Evolutionary conservation across 2,888 invertebrate genomes (phyloP).

Genomic region (Melanostoma scalare): DNA sequence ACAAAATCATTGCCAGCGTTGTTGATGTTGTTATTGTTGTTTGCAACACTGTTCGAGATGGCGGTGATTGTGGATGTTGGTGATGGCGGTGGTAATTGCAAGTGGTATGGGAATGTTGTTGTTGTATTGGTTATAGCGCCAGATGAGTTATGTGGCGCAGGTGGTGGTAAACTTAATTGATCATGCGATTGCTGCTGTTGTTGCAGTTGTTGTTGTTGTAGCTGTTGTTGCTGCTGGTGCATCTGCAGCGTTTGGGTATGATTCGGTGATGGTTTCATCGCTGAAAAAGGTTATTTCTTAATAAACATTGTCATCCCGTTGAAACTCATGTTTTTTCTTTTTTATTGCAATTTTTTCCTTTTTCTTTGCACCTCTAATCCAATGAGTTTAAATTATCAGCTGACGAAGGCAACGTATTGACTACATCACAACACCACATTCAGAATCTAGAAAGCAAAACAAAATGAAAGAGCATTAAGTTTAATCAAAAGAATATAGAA

Average conservation of each 20-base stretch:
- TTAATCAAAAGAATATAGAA: not conserved
- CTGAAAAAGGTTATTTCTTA: conserved; percentile 51
- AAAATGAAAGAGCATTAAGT: not conserved
- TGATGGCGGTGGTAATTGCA: conserved; percentile 73
- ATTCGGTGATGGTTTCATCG: conserved; percentile 70
- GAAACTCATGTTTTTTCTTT: conserved; percentile 56
- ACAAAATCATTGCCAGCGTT: conserved; percentile 76
- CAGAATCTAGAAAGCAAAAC: conserved; percentile 5
- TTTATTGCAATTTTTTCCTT: not conserved
- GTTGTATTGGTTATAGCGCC: conserved; percentile 67
- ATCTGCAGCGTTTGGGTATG: conserved; percentile 64
- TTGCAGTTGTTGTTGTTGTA: conserved; percentile 54
- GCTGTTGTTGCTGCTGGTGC: conserved; percentile 70
- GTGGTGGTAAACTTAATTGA: conserved; percentile 70
- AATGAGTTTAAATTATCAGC: conserved; percentile 32
- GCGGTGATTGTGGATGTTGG: conserved; percentile 72
- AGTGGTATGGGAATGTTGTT: conserved; percentile 67
- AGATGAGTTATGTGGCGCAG: conserved; percentile 68
- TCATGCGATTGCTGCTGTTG: conserved; percentile 69
- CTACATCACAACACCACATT: conserved; percentile 21
- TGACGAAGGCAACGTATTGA: conserved; percentile 13
- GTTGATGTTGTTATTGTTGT: conserved; percentile 23
- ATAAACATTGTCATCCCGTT: conserved; percentile 48
- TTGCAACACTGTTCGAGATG: conserved; percentile 47
- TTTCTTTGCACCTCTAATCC: not conserved